phyloP scores from a whole-genome alignment of 2,888 invertebrate species.

The Terebella lapidaria region DNA sequence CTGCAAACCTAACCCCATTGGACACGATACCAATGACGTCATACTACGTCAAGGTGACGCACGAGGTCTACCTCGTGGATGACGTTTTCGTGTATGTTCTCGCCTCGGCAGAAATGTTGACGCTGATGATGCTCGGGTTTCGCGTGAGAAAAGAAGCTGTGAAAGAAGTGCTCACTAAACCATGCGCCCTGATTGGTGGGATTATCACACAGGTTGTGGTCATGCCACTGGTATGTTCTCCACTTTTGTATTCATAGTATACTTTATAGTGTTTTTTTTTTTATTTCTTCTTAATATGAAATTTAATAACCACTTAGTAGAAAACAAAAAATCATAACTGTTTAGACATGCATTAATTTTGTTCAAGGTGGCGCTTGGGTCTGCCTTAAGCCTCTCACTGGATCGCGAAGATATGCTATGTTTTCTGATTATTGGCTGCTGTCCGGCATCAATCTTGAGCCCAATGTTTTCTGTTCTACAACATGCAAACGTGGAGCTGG shows the following conservation, averaged over 20 bases:
- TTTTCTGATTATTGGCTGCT: conserved; percentile 18
- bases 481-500: conserved; percentile 18
- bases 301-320: not conserved
- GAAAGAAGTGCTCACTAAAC: not conserved
- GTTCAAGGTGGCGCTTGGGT: not conserved
- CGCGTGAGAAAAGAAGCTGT: not conserved
- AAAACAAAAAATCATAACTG: not conserved
- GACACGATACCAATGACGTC: too few relatives aligned
- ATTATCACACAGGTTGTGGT: not conserved
- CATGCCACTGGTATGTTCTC: not conserved
- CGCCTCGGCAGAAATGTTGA: not conserved
- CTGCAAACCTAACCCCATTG: too few relatives aligned
- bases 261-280: not conserved
- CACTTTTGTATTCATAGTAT: not conserved
- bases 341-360: not conserved
- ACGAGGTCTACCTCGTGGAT: not conserved
- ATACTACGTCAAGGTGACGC: not conserved
- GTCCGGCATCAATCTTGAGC: conserved; percentile 15
- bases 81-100: conserved; percentile 1
- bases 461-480: conserved; percentile 18
- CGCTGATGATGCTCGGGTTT: not conserved
- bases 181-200: not conserved
- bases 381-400: not conserved
- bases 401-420: conserved; percentile 8
- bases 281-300: not conserved